Percentiles rank a stretch among this genome's conserved stretches.
Evolutionary conservation across 2,888 invertebrate species (phyloP).

Genomic region (Caenorhabditis imperialis): DNA sequence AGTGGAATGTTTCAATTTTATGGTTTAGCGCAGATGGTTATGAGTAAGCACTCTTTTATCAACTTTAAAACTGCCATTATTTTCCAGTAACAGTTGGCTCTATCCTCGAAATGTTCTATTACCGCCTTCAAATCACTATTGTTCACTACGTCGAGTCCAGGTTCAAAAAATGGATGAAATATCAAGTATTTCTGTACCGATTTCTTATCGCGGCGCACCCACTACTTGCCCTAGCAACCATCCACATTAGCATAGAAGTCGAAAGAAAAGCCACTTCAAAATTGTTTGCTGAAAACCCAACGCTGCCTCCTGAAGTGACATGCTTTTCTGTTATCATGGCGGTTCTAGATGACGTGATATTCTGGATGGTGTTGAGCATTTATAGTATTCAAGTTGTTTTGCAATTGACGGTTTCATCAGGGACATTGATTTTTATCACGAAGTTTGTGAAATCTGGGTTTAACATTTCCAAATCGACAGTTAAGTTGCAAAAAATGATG

Average conservation of each 20-base stretch:
- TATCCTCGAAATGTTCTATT: background rate
- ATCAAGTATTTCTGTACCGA: background rate
- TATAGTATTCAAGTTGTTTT: background rate
- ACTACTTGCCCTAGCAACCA: background rate
- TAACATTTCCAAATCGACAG: background rate
- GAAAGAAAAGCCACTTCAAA: background rate
- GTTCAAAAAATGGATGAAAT: background rate
- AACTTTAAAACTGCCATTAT: background rate
- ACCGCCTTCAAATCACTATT: background rate
- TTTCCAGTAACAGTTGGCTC: background rate
- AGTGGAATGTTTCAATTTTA: background rate
- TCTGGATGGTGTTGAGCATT: background rate
- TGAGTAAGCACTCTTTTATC: slow-evolving; percentile 5
- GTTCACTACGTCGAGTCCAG: background rate
- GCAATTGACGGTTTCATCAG: too few relatives aligned
- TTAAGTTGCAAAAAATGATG: background rate
- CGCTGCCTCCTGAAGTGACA: background rate
- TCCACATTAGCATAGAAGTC: background rate
- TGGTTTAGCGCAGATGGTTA: background rate
- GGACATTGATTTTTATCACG: background rate
- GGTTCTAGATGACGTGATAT: background rate
- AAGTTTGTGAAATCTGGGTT: background rate
- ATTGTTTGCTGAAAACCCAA: background rate
- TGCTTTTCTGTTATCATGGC: background rate
- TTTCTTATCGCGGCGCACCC: background rate